Base-by-base conservation (phyloP, 2,888 invertebrate species). In the Teinopalpus imperialis region DNA sequence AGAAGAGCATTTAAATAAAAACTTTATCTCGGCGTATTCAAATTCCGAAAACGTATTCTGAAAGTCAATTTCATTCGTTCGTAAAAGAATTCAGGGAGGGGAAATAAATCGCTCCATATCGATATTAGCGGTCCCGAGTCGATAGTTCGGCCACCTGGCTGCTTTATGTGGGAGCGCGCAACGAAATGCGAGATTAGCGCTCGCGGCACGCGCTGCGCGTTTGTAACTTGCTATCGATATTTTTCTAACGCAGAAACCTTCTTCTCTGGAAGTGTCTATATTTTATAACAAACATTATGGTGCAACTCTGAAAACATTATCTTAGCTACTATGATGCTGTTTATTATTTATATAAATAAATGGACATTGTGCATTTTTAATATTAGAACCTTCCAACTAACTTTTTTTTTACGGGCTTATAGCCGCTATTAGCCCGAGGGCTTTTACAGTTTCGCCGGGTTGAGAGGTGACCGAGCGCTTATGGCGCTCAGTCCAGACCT, bases 31-130 rank as follows among this genome's bases (percentile, higher is more conserved):
- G 1, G 3, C 18, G n/a, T 18, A 27, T 41, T 41, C n/a, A 23
- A 41, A 32, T 41, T 41, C 41, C n/a, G 24, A 32, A 40, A 23
- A 12, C 32, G 31, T 31, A 24, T 16, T 14, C 3, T 5, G 3
- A 5, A 5, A 24, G 16, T 14, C 41, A 13, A 41, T 41, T 41
- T 24, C 14, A 23, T 41, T 41, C 24, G 30, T 41, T 41, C 24
- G 30, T 8, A 2, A 24, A 16, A 41, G 8, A 24, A 32, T n/a
- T 24, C 16, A 12, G 24, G 9, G 23, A 9, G 21, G 3, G 10
- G 6, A 23, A 21, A 39, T 29, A 37, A 27, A 27, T 27, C 7
- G 23, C 1, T 7, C 40, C 5, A 24, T 31, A 23, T 41, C 40
- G 31, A 41, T 41, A 27, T 37, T 12, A 23, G 13, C 31, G 14